Evolutionary conservation across 2,888 invertebrate species (phyloP), one percentile per base, ranked within the genome.

Genomic region (Proisotoma minuta): DNA sequence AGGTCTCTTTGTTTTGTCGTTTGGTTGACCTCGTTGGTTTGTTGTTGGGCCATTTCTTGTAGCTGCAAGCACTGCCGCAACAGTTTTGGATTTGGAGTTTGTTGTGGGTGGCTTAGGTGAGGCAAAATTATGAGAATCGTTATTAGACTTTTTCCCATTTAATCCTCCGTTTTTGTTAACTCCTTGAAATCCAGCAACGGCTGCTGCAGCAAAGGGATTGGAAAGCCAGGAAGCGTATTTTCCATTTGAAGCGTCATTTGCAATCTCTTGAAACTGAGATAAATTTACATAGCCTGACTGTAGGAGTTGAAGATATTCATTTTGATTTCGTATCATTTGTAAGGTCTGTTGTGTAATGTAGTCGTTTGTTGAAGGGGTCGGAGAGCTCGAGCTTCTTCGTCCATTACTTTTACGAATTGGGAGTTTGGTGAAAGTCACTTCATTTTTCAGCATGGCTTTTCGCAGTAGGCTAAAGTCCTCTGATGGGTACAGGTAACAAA

Each of bases 11-110:
- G 48, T 39, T 51, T 56, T 62, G 26, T 49, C 57, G 23, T 53
- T 53, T 27, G 54, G 18, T 15, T 10, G 34, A 3, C 39, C n/a
- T 10, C 39, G 10, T 24, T 60, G 53, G 12, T n/a, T 28, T 26
- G 40, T 15, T 24, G 23, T 39, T 28, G 65, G 43, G 51, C 59
- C 59, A 29, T 63, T 59, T 56, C 73, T 61, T 4, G 65, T 63
- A 15, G 73, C 71, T 10, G 73, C 73, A 15, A 73, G 48, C 4
- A 69, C 70, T 12, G 73, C 73, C 18, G 73, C 73, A 1, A 71
- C 73, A 18, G 73, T 73, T 56, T 70, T 71, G 0, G 71, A 66
- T 51, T 72, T 72, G n/a, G 56, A 59, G 5, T 62, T 57, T 56
- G 62, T 70, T 12, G 48, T 50, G 22, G 71, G 71, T n/a, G 61